Percentiles rank a stretch among this genome's conserved stretches.
Evolutionary conservation across 2,888 invertebrate species (phyloP).

Genomic region (Ochropacha duplaris): DNA sequence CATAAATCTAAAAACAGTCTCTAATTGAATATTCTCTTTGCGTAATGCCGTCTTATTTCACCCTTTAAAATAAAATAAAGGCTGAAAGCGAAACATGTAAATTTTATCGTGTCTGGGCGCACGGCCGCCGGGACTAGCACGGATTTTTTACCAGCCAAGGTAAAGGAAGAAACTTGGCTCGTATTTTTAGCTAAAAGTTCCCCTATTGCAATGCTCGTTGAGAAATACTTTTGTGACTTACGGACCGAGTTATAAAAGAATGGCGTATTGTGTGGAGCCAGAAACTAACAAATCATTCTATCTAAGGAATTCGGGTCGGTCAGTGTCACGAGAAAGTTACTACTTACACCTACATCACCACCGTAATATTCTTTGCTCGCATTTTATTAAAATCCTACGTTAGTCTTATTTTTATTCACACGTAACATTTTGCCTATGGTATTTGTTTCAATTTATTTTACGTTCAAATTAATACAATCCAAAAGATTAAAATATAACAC

Average conservation of each 20-base stretch:
- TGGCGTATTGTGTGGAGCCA: conserved; percentile 57
- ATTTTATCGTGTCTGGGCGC: conserved; percentile 76
- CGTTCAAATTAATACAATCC: no score
- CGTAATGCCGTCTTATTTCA: conserved; percentile 76
- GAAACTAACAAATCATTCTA: conserved; percentile 61
- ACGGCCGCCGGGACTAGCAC: conserved; percentile 56
- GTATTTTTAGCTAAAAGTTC: conserved; percentile 76
- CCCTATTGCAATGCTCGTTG: conserved; percentile 67
- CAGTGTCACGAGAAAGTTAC: conserved; percentile 36
- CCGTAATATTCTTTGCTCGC: not conserved
- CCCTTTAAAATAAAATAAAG: conserved; percentile 81
- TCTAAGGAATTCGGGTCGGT: conserved; percentile 47
- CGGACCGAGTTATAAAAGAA: conserved; percentile 70
- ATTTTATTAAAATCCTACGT: not conserved
- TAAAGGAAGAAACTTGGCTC: conserved; percentile 74
- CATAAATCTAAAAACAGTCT: conserved; percentile 72
- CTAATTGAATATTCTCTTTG: conserved; percentile 81
- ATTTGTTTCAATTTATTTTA: no score
- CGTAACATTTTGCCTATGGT: no score
- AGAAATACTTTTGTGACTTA: conserved; percentile 76
- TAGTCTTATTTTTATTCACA: not conserved
- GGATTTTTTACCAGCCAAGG: conserved; percentile 71
- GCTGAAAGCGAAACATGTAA: conserved; percentile 78
- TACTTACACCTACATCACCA: conserved; percentile 26
- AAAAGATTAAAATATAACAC: no score